Conservation (phyloP, 2,797 vertebrate species). For the Gymnocypris eckloni region DNA sequence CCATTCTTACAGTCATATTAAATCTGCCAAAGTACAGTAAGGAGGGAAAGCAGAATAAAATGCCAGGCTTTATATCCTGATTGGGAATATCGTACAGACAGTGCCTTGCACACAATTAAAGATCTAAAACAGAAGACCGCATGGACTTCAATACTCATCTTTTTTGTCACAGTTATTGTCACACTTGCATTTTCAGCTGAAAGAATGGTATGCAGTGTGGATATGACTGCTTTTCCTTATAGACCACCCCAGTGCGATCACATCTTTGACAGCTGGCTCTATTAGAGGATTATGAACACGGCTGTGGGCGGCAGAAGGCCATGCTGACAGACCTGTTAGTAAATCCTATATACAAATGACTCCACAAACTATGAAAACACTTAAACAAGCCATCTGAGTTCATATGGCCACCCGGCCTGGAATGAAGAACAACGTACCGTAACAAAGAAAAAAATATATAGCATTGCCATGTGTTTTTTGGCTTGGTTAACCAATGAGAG, state of each 20-base stretch:
- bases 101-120: conserved; percentile 11
- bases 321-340: conserved; percentile 19
- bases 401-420: neutral
- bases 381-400: conserved; percentile 28
- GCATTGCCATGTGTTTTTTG: neutral
- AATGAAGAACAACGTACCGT: neutral
- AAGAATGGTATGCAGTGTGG: neutral
- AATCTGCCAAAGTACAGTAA: conserved; percentile 35
- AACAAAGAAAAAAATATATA: neutral
- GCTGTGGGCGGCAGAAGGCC: conserved; percentile 23
- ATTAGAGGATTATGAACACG: conserved; percentile 31
- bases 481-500: conserved; percentile 22
- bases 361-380: conserved; percentile 24
- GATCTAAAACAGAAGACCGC: neutral
- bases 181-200: conserved; percentile 18
- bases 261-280: conserved; percentile 38
- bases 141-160: neutral
- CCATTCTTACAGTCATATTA: conserved; percentile 22
- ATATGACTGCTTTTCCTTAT: conserved; percentile 5
- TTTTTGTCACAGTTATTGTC: conserved; percentile 27
- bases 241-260: conserved; percentile 27
- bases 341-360: conserved; percentile 22
- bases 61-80: conserved; percentile 15
- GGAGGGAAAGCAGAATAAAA: conserved; percentile 22
- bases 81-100: neutral